These are phyloP conservation scores for Ooceraea biroi DNA, from an alignment of 1,140 invertebrate species.

Conservation along the genomic window DNA sequence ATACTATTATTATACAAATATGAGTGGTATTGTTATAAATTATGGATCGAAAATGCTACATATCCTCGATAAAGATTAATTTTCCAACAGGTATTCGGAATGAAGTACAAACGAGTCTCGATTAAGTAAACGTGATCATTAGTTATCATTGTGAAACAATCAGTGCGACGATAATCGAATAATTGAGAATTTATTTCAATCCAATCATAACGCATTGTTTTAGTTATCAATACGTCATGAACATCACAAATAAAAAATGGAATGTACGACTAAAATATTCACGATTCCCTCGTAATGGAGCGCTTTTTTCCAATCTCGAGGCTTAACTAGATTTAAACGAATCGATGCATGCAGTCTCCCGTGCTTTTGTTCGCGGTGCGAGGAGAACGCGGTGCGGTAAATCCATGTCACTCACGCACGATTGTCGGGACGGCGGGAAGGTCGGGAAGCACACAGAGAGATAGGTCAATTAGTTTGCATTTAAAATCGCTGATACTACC, in stretches of 20 bases:
- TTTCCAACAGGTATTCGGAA: no score
- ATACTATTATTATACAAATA: neutral
- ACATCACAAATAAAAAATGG: constrained; percentile 4
- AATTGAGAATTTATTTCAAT: constrained; percentile 2
- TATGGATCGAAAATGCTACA: no score
- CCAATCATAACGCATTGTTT: neutral
- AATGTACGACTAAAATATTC: constrained; percentile 24
- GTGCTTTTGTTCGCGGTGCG: constrained; percentile 6
- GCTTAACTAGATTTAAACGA: neutral
- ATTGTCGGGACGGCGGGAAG: constrained; percentile 24
- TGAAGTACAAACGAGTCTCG: no score
- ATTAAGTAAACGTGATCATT: neutral
- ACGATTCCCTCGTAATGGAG: neutral
- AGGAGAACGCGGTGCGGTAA: constrained; percentile 14
- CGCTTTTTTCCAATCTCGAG: neutral
- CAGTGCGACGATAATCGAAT: neutral
- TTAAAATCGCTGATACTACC: constrained; percentile 42
- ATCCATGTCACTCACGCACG: constrained; percentile 42
- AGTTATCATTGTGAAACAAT: neutral
- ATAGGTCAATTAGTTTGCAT: constrained; percentile 54
- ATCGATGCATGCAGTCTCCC: constrained; percentile 15
- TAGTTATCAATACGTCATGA: neutral
- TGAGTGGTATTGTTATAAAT: neutral
- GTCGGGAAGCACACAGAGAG: neutral
- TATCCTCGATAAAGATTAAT: no score